phyloP scores from a whole-genome alignment of 2,888 invertebrate species.

The Megalurothrips usitatus region DNA sequence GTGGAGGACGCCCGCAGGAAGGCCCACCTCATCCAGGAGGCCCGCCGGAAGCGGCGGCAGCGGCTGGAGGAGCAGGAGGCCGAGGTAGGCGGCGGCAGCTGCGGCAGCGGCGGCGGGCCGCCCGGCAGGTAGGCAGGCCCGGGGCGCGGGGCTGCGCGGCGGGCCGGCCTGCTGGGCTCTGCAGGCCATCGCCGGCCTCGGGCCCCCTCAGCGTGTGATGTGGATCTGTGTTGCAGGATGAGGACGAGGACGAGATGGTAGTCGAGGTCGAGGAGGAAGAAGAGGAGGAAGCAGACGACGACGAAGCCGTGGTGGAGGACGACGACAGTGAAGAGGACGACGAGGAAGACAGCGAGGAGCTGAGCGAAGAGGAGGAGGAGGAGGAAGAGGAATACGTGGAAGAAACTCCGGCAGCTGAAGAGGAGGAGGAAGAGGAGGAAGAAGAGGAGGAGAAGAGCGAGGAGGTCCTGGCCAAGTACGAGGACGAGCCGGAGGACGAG shows the following conservation, averaged over 20 bases:
- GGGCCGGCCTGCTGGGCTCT: neutral
- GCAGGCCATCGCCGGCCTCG: neutral
- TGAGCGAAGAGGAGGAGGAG: neutral
- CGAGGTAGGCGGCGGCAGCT: neutral
- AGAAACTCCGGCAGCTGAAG: neutral
- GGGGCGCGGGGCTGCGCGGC: neutral
- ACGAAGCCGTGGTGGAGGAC: neutral
- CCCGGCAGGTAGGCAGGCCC: neutral
- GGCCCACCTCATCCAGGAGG: conserved; percentile 12
- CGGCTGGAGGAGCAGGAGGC: conserved; percentile 3
- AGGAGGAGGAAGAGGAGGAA: neutral
- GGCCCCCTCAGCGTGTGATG: too few species aligned
- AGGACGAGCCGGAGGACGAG: conserved; percentile 4
- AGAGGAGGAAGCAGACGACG: neutral
- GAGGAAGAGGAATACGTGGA: conserved; percentile 9
- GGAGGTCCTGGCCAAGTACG: neutral
- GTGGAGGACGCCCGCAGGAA: conserved; percentile 12
- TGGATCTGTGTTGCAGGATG: conserved; percentile 5
- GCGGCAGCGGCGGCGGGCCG: neutral
- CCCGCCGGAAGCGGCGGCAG: neutral
- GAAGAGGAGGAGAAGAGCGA: neutral
- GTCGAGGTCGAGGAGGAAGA: conserved; percentile 5
- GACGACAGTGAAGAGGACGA: conserved; percentile 3
- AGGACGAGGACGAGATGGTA: conserved; percentile 26
- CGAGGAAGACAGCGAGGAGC: neutral